These are phyloP conservation scores for Drosophila insularis DNA, from an alignment of 1,140 invertebrate genomes.

Conservation along the genomic window DNA sequence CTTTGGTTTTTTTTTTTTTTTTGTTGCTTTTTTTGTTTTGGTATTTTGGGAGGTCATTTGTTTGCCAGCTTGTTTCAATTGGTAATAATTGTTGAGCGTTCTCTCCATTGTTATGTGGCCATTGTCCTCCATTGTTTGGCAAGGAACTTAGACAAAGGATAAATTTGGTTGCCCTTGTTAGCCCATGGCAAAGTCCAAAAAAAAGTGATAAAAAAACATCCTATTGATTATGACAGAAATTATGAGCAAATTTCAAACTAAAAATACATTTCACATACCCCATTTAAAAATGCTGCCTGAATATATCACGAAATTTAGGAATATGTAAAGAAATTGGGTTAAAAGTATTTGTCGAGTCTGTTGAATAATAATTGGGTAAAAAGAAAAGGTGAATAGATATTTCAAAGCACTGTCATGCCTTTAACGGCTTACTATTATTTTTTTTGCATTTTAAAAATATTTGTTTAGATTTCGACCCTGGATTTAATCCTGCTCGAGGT, in stretches of 20 bases:
- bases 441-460: no score
- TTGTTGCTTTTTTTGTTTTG: constrained; percentile 19
- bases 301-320: background rate
- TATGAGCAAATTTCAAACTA: background rate
- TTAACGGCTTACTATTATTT: no score
- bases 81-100: constrained; percentile 63
- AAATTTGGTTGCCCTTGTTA: constrained; percentile 23
- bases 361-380: no score
- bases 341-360: no score
- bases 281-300: background rate
- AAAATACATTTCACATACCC: background rate
- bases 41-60: constrained; percentile 22
- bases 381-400: no score
- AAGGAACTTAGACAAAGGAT: constrained; percentile 41
- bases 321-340: no score
- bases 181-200: background rate
- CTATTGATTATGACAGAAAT: constrained; percentile 28
- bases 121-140: constrained; percentile 49
- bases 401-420: no score
- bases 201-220: constrained; percentile 25
- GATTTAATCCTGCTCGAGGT: no score
- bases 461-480: no score
- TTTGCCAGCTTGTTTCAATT: constrained; percentile 52
- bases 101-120: constrained; percentile 12
- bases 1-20: background rate